Evolutionary conservation across 2,888 invertebrate species (phyloP).

Genomic region (Lasioglossum figueresi): DNA sequence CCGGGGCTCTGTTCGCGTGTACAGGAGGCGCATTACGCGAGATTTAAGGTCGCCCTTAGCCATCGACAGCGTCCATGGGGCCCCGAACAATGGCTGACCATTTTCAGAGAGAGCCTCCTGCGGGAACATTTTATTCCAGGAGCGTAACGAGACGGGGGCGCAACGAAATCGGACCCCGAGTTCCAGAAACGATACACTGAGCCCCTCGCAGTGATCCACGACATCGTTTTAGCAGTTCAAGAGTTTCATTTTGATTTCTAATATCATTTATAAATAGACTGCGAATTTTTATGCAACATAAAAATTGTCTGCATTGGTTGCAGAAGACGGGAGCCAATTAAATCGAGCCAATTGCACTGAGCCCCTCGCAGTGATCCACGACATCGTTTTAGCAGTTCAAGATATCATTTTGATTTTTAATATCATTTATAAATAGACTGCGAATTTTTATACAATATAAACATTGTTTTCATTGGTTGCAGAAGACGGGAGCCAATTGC

Average conservation of each 20-base stretch:
- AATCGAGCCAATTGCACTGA: too few species aligned
- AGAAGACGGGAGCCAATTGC: too few species aligned
- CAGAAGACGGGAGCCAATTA: background rate
- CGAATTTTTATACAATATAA: too few species aligned
- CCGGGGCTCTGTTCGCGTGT: conserved; percentile 40
- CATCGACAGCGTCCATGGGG: conserved; percentile 62
- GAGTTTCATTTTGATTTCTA: background rate
- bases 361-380: too few species aligned
- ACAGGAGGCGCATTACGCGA: conserved; percentile 70
- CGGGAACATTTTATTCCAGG: conserved; percentile 66
- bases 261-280: too few species aligned
- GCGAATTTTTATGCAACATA: background rate
- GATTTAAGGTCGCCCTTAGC: conserved; percentile 73
- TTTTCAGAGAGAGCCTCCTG: conserved; percentile 62
- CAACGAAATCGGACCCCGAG: conserved; percentile 29
- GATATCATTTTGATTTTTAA: too few species aligned
- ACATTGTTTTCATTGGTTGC: too few species aligned
- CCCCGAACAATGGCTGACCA: conserved; percentile 68
- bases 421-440: too few species aligned
- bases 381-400: too few species aligned
- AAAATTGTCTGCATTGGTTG: background rate
- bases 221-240: background rate
- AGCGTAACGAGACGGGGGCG: conserved; percentile 63
- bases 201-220: background rate
- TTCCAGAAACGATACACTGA: conserved; percentile 56